Conservation (phyloP, 2,113 vertebrate genomes). For the Camelus bactrianus region DNA sequence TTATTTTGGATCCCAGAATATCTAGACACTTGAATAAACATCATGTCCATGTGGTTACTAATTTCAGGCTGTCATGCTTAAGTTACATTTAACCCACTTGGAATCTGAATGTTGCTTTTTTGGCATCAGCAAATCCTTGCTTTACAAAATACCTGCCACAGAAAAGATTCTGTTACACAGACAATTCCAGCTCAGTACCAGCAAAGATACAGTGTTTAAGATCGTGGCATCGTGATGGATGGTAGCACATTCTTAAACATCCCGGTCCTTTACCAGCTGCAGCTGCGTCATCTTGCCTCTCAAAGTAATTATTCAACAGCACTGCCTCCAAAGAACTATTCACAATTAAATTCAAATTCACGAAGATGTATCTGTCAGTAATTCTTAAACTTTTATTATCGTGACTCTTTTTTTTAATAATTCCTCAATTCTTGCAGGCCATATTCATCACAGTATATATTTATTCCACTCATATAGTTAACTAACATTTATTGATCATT, state of each 20-base stretch:
- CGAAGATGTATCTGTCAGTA: neutral
- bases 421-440: neutral
- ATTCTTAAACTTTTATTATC: slow-evolving; percentile 22
- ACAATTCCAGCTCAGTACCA: neutral
- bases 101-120: neutral
- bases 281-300: neutral
- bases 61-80: neutral
- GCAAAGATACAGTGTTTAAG: neutral
- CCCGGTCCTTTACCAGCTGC: neutral
- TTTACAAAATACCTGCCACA: neutral
- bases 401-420: slow-evolving; percentile 1
- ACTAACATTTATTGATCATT: neutral
- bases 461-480: neutral
- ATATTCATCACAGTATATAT: neutral
- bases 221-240: neutral
- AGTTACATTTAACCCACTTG: slow-evolving; percentile 36
- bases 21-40: slow-evolving; percentile 12
- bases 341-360: slow-evolving; percentile 26
- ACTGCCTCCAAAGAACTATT: neutral
- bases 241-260: neutral
- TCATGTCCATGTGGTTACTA: neutral
- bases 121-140: neutral
- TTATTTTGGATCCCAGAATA: slow-evolving; percentile 37
- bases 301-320: slow-evolving; percentile 35
- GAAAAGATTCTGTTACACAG: neutral